A percentile compares a stretch with the other conserved stretches of the same genome.
Evolutionary conservation across 2,888 invertebrate genomes (phyloP).

Genomic region (Diarsia rubi): DNA sequence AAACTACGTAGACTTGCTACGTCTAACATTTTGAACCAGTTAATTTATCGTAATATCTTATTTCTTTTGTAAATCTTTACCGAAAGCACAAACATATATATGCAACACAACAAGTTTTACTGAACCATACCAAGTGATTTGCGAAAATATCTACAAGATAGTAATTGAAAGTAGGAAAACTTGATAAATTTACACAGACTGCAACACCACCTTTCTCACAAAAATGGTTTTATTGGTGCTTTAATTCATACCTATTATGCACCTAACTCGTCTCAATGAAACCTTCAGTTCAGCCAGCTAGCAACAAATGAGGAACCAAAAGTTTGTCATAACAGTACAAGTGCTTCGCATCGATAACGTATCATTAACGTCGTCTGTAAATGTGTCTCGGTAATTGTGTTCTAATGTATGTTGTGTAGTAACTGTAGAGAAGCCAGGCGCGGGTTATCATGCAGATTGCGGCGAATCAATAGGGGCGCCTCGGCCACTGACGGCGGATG

Average conservation of each 20-base stretch:
- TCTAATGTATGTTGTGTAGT: conserved; percentile 79
- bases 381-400: conserved; percentile 74
- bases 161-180: neutral
- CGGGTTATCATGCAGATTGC: conserved; percentile 91
- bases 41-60: neutral
- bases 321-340: conserved; percentile 52
- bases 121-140: neutral
- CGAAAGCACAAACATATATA: neutral
- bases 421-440: conserved; percentile 83
- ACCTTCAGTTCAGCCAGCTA: conserved; percentile 18
- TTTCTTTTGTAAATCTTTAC: neutral
- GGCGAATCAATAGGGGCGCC: conserved; percentile 90
- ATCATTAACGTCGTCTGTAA: conserved; percentile 69
- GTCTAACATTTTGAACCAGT: neutral
- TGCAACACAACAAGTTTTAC: neutral
- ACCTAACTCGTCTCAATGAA: too few relatives aligned
- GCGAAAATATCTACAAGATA: neutral
- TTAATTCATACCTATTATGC: neutral
- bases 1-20: conserved; percentile 40
- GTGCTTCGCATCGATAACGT: conserved; percentile 65
- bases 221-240: neutral
- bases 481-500: conserved; percentile 90
- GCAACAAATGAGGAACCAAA: conserved; percentile 30
- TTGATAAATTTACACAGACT: neutral
- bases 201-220: neutral